Base-by-base conservation (phyloP, 2,797 vertebrate species). In the Steatocranus sp. region DNA sequence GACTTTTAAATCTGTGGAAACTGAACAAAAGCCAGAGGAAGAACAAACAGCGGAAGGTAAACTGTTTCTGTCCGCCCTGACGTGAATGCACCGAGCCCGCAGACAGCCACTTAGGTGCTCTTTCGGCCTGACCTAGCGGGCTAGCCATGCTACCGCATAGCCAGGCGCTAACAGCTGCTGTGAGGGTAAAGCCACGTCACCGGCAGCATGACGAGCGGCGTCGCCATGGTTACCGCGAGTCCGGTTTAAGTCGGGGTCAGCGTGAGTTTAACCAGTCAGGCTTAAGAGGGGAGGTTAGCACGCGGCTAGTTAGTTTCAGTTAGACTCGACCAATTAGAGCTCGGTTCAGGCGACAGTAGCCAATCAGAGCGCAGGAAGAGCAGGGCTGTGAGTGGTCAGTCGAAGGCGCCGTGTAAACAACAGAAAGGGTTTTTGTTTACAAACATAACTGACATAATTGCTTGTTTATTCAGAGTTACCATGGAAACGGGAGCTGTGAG, bases 1-100 rank as follows among this genome's bases (percentile, higher is more conserved):
- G 6, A 17, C 7, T 79, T 68, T 70, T 46, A 46, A 70, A 46
- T 27, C 66, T 17, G 41, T 17, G 23, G 63, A 80, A 80, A 74
- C 27, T 79, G 56, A 80, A 75, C 63, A 66, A 54, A 61, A 34
- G 32, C 18, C 61, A 63, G 32, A 12, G 18, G 49, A 17, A 23
- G 5, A 41, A 61, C 11, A 34, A 73, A 32, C 38, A 14, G 11
- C 75, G 53, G 63, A 70, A 87, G 92, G 87, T 90, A 87, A 90
- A 38, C 8, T 0, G 2, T 11, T 27, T 68, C 63, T 46, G 6
- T 70, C 23, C 5, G 4, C 43, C 15, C 9, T 70, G 41, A 46
- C 0, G 66, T 18, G 15, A 46, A 17, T 27, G 23, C 66, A 27
- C 15, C 3, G 2, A 7, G 7, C 23, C 41, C 23, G 10, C 23